Conservation (phyloP, 2,888 invertebrate genomes). For the Cephus pulcher region DNA sequence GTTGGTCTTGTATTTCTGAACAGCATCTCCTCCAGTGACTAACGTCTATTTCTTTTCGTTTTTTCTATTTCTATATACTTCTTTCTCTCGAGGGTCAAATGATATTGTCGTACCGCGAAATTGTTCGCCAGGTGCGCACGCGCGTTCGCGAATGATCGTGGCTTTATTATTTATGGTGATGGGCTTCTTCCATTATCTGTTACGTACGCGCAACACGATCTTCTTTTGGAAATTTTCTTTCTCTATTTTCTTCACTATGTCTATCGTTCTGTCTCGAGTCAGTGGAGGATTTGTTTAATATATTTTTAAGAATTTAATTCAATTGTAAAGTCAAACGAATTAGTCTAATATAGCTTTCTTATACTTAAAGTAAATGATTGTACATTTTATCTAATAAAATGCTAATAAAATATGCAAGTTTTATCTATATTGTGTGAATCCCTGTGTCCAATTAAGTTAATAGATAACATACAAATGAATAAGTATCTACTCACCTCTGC, state of each 20-base stretch:
- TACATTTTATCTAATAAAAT: constrained; percentile 65
- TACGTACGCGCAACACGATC: constrained; percentile 35
- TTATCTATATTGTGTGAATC: background rate
- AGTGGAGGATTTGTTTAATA: constrained; percentile 63
- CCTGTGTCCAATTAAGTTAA: background rate
- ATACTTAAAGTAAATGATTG: constrained; percentile 60
- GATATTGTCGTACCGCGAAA: background rate
- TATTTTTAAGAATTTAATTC: constrained; percentile 56
- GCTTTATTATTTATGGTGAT: constrained; percentile 49
- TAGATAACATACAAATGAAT: background rate
- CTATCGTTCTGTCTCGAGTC: constrained; percentile 54
- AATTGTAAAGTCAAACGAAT: constrained; percentile 63
- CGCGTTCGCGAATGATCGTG: constrained; percentile 2
- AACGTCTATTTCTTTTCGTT: constrained; percentile 29
- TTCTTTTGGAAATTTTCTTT: constrained; percentile 32
- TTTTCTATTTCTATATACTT: constrained; percentile 11
- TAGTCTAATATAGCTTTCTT: constrained; percentile 65
- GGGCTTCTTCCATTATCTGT: constrained; percentile 55
- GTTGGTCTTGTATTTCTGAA: constrained; percentile 56
- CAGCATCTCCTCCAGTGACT: constrained; percentile 64
- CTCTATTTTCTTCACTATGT: constrained; percentile 27
- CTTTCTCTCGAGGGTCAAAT: constrained; percentile 12
- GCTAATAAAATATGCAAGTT: constrained; percentile 39
- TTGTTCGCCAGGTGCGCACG: background rate
- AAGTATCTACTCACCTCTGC: no score